Base-by-base conservation (phyloP, 2,797 vertebrate genomes). In the Catharus ustulatus region DNA sequence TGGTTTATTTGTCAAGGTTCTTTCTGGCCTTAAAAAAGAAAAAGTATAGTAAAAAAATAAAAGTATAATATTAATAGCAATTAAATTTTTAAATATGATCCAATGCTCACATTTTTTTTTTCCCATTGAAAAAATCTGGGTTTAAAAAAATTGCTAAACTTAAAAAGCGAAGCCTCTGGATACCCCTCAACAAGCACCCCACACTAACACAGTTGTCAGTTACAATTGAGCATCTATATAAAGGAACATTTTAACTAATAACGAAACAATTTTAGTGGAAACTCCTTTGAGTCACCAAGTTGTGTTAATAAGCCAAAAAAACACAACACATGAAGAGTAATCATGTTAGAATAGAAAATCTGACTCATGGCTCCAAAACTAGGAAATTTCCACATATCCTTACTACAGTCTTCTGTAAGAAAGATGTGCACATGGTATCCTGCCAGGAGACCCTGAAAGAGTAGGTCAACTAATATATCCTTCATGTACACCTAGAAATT, bases 401-500 rank as follows among this genome's bases (percentile, higher is more conserved):
- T 58, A 42, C 13, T 49, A 18, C 19, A 61, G 29, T 32, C 22
- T 13, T 30, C 13, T 52, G 42, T 84, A 51, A 92, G 52, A 85
- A 66, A 59, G 42, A 83, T 42, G 38, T 34, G 75, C 64, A 85
- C 57, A 32, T 45, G 75, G 19, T 71, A 71, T 92, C 94, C 74
- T 55, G 15, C 20, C 82, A 93, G 42, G 36, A 48, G 23, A 45
- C 58, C 72, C 67, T 13, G 1, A 24, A 96, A 83, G 36, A 80
- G 57, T 36, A 48, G 73, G 59, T 77, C 69, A 79, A 36, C 78
- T 92, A 83, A 86, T 71, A 76, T 68, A 85, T 77, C 64, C 91
- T 84, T 63, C 87, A 58, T 72, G 63, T 91, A 93, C 96, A 97
- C 94, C 90, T 95, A 86, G 85, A 95, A 96, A 94, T 12, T 59